Evolutionary conservation across 2,888 invertebrate species (phyloP).

Genomic region (Eupithecia vulgata): DNA sequence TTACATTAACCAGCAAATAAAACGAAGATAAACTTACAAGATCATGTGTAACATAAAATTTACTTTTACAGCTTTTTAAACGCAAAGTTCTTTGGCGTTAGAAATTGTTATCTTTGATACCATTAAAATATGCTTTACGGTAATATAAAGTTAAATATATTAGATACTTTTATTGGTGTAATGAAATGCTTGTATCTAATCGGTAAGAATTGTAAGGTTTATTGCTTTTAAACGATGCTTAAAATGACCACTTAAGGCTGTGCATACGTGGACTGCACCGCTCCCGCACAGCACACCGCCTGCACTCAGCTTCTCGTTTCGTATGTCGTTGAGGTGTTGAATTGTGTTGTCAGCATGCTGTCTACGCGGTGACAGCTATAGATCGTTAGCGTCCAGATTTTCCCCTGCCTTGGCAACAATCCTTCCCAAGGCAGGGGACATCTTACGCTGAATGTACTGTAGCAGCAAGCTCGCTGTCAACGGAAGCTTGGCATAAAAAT

Average conservation of each 20-base stretch:
- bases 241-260: not conserved
- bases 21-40: not conserved
- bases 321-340: too few species aligned
- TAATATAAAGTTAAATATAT: not conserved
- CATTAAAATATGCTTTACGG: slow-evolving; percentile 1
- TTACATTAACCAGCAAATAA: not conserved
- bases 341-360: too few species aligned
- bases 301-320: too few species aligned
- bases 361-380: too few species aligned
- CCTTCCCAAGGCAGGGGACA: too few species aligned
- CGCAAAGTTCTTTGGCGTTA: slow-evolving; percentile 8
- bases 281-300: too few species aligned
- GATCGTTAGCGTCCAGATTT: too few species aligned
- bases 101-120: not conserved
- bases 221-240: not conserved
- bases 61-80: not conserved
- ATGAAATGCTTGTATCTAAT: not conserved
- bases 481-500: too few species aligned
- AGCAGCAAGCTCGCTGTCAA: too few species aligned
- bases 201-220: not conserved
- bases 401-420: too few species aligned
- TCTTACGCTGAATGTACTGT: too few species aligned
- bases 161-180: not conserved
- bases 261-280: too few species aligned
- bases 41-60: not conserved